These are phyloP conservation scores for Pristionchus mayeri DNA, from an alignment of 2,888 invertebrate species.

Conservation along the genomic window DNA sequence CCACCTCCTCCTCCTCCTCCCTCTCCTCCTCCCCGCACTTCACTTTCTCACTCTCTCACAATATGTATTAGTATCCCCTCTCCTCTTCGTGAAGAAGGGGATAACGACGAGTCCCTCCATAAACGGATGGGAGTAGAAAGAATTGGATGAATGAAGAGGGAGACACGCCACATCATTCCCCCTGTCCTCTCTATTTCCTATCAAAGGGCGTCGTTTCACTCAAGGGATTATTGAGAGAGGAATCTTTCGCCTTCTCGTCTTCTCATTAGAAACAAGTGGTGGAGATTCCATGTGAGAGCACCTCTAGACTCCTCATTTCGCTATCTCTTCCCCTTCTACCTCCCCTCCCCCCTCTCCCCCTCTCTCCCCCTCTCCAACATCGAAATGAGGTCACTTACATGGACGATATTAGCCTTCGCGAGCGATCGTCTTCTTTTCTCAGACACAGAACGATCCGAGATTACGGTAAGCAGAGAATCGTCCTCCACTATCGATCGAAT, in stretches of 20 bases:
- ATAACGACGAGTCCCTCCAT: neutral
- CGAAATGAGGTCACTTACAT: constrained; percentile 57
- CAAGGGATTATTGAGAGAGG: neutral
- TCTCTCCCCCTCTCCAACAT: neutral
- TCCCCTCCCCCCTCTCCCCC: too few species aligned
- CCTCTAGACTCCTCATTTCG: neutral
- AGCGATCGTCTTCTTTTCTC: constrained; percentile 67
- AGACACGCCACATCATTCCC: neutral
- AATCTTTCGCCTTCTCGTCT: neutral
- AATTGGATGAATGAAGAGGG: constrained; percentile 29
- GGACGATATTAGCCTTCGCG: constrained; percentile 63
- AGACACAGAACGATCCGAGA: constrained; percentile 54
- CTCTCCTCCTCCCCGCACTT: constrained; percentile 9
- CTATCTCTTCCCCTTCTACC: neutral
- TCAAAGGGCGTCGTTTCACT: neutral
- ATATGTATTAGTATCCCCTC: constrained; percentile 39
- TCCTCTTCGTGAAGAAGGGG: neutral
- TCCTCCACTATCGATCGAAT: constrained; percentile 41
- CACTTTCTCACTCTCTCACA: constrained; percentile 26
- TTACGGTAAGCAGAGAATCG: constrained; percentile 33
- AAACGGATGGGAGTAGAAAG: constrained; percentile 37
- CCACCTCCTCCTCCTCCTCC: neutral
- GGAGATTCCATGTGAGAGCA: too few species aligned
- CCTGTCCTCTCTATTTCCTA: neutral
- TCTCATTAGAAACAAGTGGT: neutral